These are phyloP conservation scores for Lynx canadensis DNA, from an alignment of 2,113 vertebrate species.

Conservation along the genomic window DNA sequence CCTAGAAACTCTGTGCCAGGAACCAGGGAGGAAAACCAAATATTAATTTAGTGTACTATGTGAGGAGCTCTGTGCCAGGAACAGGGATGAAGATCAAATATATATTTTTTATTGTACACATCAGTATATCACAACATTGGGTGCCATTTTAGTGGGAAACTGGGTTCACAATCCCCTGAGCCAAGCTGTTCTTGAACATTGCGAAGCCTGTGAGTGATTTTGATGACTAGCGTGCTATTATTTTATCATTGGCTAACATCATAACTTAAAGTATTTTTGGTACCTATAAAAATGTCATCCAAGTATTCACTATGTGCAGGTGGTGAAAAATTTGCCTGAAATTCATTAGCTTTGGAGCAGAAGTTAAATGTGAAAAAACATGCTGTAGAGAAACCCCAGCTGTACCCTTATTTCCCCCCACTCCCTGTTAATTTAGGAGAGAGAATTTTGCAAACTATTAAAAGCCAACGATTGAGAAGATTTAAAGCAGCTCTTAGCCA, in stretches of 20 bases:
- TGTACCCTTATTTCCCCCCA: neutral
- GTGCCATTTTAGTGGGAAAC: neutral
- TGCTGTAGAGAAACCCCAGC: neutral
- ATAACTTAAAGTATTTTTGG: constrained; percentile 40
- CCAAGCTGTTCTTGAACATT: neutral
- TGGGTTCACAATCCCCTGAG: neutral
- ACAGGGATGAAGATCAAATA: neutral
- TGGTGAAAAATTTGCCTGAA: neutral
- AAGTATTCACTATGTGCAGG: neutral
- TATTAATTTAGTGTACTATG: neutral
- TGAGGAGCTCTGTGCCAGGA: neutral
- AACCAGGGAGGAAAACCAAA: neutral
- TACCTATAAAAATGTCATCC: constrained; percentile 18
- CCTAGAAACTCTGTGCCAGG: neutral
- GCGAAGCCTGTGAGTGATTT: neutral
- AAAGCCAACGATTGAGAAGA: neutral
- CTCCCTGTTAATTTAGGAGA: neutral
- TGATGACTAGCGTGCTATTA: neutral
- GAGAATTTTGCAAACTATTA: neutral
- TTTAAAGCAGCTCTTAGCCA: neutral
- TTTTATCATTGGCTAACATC: constrained; percentile 32
- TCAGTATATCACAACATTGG: neutral
- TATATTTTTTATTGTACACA: neutral
- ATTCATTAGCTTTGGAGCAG: constrained; percentile 17
- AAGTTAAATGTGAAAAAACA: neutral